Evolutionary conservation across 2,797 vertebrate genomes (phyloP).

Genomic region (Pseudochromis fuscus): DNA sequence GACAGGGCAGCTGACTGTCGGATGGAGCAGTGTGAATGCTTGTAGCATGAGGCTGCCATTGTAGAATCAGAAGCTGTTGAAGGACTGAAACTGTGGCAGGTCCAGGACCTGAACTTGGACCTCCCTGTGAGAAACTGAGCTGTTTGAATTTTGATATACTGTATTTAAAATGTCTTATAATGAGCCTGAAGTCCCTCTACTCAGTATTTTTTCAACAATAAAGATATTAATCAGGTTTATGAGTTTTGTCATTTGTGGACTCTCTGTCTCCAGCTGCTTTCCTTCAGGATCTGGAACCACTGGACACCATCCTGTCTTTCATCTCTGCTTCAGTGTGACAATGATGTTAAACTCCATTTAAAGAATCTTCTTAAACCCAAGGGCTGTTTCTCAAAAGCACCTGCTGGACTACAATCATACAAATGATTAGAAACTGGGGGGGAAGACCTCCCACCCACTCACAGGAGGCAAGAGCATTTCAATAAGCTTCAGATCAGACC

Average conservation of each 20-base stretch:
- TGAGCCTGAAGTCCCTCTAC: constrained; percentile 57
- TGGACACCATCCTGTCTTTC: no score
- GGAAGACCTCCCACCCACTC: no score
- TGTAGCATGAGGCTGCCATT: not conserved
- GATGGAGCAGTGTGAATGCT: not conserved
- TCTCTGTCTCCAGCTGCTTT: no score
- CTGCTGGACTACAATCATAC: no score
- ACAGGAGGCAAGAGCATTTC: no score
- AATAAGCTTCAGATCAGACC: no score
- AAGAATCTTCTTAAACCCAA: no score
- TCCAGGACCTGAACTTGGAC: not conserved
- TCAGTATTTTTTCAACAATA: constrained; percentile 66
- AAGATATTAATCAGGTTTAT: constrained; percentile 43
- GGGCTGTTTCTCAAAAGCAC: no score
- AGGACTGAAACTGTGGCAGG: not conserved
- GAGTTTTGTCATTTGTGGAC: not conserved
- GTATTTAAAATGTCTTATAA: constrained; percentile 51
- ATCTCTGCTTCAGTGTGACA: no score
- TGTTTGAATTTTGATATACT: constrained; percentile 47
- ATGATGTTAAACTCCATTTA: no score
- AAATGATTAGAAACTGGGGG: no score
- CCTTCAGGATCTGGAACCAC: no score
- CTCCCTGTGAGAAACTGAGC: not conserved
- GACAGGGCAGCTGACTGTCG: not conserved
- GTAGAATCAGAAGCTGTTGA: not conserved